Percentiles rank a stretch among this genome's conserved stretches.
Evolutionary conservation across 2,888 invertebrate species (phyloP).

Genomic region (Colostygia pectinataria): DNA sequence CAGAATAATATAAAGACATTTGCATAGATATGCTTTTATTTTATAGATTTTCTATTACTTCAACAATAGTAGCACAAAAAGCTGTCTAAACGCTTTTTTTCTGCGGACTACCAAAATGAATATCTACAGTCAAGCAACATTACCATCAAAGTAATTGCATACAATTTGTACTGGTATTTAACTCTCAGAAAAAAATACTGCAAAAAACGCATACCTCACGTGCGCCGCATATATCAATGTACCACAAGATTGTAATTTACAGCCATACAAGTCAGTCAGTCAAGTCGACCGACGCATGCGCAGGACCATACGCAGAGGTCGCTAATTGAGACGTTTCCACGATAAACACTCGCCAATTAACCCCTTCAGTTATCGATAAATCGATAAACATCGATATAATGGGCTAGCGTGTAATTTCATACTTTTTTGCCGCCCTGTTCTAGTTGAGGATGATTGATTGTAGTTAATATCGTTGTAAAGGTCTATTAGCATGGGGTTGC

Average conservation of each 20-base stretch:
- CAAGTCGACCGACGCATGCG: constrained; percentile 24
- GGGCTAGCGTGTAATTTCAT: constrained; percentile 54
- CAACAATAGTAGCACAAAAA: background rate
- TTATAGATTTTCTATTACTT: background rate
- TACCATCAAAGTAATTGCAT: constrained; percentile 5
- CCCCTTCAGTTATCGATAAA: constrained; percentile 38
- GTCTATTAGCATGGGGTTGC: constrained; percentile 26
- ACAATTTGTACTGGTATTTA: constrained; percentile 10
- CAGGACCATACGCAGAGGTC: constrained; percentile 32
- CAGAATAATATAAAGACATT: constrained; percentile 9
- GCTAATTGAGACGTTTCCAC: constrained; percentile 63
- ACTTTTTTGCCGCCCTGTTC: constrained; percentile 47
- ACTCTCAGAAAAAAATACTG: constrained; percentile 18
- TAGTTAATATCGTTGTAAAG: constrained; percentile 15
- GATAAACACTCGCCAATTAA: constrained; percentile 57
- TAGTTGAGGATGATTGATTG: constrained; percentile 52
- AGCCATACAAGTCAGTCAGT: constrained; percentile 32
- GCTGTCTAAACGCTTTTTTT: too few relatives aligned
- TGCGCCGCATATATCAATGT: constrained; percentile 41
- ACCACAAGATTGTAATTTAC: constrained; percentile 37
- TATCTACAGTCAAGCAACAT: background rate
- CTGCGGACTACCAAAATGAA: too few relatives aligned
- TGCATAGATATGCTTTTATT: constrained; percentile 6
- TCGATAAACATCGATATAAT: constrained; percentile 33
- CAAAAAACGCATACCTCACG: constrained; percentile 19